Evolutionary conservation across 2,888 invertebrate genomes (phyloP).

Genomic region (Cheilosia vernalis): DNA sequence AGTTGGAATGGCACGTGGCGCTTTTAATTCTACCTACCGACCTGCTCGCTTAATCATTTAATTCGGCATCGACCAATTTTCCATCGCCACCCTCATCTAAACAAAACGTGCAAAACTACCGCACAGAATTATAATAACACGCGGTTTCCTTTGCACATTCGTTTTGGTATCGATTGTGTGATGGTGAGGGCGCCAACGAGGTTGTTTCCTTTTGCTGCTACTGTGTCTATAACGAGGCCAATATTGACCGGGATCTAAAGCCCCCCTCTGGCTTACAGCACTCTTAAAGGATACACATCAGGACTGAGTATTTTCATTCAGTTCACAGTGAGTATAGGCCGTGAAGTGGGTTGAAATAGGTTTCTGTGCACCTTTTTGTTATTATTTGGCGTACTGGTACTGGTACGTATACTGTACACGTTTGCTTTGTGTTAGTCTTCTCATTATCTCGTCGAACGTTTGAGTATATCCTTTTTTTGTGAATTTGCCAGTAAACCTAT

Average conservation of each 20-base stretch:
- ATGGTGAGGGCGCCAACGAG: slow-evolving; percentile 43
- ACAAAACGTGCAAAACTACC: slow-evolving; percentile 68
- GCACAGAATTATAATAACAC: slow-evolving; percentile 65
- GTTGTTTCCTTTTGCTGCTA: slow-evolving; percentile 54
- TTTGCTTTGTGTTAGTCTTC: slow-evolving; percentile 38
- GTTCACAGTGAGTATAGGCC: slow-evolving; percentile 22
- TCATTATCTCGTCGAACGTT: slow-evolving; percentile 33
- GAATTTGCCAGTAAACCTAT: slow-evolving; percentile 27
- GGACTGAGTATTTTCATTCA: slow-evolving; percentile 58
- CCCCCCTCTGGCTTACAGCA: slow-evolving; percentile 75
- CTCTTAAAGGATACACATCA: slow-evolving; percentile 50
- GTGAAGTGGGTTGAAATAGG: neutral
- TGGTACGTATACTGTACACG: slow-evolving; percentile 25
- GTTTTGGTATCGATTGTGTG: slow-evolving; percentile 28
- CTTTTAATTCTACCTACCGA: slow-evolving; percentile 65
- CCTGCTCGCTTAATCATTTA: slow-evolving; percentile 70
- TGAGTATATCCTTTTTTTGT: slow-evolving; percentile 24
- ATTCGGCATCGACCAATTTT: slow-evolving; percentile 66
- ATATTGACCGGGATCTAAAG: slow-evolving; percentile 74
- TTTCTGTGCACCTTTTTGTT: slow-evolving; percentile 1
- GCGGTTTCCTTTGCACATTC: slow-evolving; percentile 48
- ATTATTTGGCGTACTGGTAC: slow-evolving; percentile 8
- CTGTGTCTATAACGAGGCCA: slow-evolving; percentile 76
- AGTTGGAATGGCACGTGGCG: slow-evolving; percentile 65
- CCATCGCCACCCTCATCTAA: slow-evolving; percentile 11